These are phyloP conservation scores for Cheumatopsyche charites DNA, from an alignment of 1,140 invertebrate species.

Conservation along the genomic window DNA sequence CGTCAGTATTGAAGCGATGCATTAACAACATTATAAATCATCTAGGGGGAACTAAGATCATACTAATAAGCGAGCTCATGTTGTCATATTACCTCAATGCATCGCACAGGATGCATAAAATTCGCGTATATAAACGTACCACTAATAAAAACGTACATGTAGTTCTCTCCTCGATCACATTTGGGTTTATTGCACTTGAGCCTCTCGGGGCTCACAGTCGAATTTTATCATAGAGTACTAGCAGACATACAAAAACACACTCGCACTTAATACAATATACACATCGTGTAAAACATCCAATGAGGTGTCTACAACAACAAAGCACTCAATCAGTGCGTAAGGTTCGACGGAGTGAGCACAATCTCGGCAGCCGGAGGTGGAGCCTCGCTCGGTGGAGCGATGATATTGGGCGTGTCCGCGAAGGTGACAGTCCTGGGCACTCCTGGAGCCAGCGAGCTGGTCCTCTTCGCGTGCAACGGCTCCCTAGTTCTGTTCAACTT, in stretches of 20 bases:
- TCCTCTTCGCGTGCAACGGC: conserved; percentile 46
- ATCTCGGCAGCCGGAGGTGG: conserved; percentile 54
- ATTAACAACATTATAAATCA: too few relatives aligned
- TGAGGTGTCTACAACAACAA: too few relatives aligned
- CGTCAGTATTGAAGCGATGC: too few relatives aligned
- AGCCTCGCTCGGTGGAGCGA: conserved; percentile 41
- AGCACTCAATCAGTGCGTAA: conserved; percentile 53
- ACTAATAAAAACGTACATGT: too few relatives aligned
- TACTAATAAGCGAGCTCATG: neutral
- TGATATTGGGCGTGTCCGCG: conserved; percentile 42
- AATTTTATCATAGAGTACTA: too few relatives aligned
- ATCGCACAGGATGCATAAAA: neutral
- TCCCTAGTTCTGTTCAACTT: conserved; percentile 53
- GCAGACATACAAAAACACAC: too few relatives aligned
- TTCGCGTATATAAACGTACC: too few relatives aligned
- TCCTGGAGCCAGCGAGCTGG: conserved; percentile 3
- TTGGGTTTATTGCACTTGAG: conserved; percentile 2
- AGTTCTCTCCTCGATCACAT: neutral
- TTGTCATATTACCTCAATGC: conserved; percentile 1
- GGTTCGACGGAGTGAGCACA: conserved; percentile 58
- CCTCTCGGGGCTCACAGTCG: too few relatives aligned
- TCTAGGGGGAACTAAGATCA: too few relatives aligned
- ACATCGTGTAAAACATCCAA: too few relatives aligned
- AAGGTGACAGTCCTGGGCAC: conserved; percentile 42
- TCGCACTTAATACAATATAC: too few relatives aligned